Base-by-base conservation (phyloP, 2,888 invertebrate species). In the Drosophila picticornis region DNA sequence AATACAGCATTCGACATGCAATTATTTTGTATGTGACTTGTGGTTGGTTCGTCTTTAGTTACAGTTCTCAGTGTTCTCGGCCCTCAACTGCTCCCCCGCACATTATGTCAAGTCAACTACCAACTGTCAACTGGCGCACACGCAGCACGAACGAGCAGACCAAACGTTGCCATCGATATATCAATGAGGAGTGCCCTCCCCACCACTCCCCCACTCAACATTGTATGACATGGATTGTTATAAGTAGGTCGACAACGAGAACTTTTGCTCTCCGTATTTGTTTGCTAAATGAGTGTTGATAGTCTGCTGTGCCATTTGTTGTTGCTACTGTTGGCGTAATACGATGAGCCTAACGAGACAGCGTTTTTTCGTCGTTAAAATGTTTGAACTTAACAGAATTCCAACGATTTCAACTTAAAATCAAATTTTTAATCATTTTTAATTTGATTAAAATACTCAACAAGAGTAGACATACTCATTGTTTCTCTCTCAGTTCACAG, bases 1-100 rank as follows among this genome's bases (percentile, higher is more conserved):
- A 73, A 80, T 90, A 83, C 77, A 76, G 76, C 76, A 69, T 76
- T 84, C 75, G 90, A 81, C 84, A 81, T 84, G 87, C 89, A 84
- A 86, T 89, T 87, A 86, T 86, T 84, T 80, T 71, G 72, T 86
- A 68, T 67, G 77, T 69, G 62, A 72, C 72, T 68, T 75, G 71
- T 70, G 60, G 60, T 63, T 52, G 53, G 31, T 40, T 58, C 68
- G 78, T 70, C 67, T 86, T 87, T 68, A 81, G 84, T 89, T 83
- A 75, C 89, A 86, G 67, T 58, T 69, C 56, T 67, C 53, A 64
- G n/a, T 69, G 55, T 64, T 77, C 63, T 52, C 51, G 27, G 19
- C 16, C 22, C 36, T 22, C 27, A 7, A 3, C 55, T 32, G 7
- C 31, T 11, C 29, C 19, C 22, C 29, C n/a, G 9, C 63, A 22